phyloP scores from a whole-genome alignment of 2,888 invertebrate genomes.

The Meteorus colon region DNA sequence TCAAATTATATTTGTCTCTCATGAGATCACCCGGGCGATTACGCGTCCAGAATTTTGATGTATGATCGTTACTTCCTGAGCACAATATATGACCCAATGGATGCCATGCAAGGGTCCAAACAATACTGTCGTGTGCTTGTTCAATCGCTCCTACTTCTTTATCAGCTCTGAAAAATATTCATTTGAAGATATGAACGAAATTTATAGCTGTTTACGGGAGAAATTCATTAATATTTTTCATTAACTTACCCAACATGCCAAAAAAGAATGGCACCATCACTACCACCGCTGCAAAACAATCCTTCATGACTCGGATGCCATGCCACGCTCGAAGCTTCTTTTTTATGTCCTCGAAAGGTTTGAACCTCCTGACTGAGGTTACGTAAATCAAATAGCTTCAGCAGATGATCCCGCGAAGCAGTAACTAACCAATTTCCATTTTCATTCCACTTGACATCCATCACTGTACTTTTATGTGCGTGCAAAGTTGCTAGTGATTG shows the following conservation, averaged over 20 bases:
- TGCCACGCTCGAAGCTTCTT: constrained; percentile 96
- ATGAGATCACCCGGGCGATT: constrained; percentile 98
- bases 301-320: constrained; percentile 99
- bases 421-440: constrained; percentile 99
- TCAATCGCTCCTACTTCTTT: constrained; percentile 99
- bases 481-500: constrained; percentile 97
- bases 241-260: constrained; percentile 94
- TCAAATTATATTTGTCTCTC: constrained; percentile 98
- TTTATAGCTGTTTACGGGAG: background rate
- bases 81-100: constrained; percentile 98
- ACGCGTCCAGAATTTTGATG: constrained; percentile 99
- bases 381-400: constrained; percentile 97
- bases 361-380: constrained; percentile 97
- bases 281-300: constrained; percentile 97
- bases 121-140: constrained; percentile 98
- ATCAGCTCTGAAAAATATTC: constrained; percentile 81
- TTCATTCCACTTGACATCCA: constrained; percentile 99
- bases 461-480: constrained; percentile 99
- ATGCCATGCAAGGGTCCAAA: constrained; percentile 99
- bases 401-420: constrained; percentile 96
- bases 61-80: constrained; percentile 99
- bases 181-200: background rate
- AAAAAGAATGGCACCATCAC: constrained; percentile 98
- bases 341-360: constrained; percentile 98
- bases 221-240: background rate